Evolutionary conservation across 2,888 invertebrate species (phyloP), one percentile per base, ranked within the genome.

Genomic region (Stegana nigrithorax): DNA sequence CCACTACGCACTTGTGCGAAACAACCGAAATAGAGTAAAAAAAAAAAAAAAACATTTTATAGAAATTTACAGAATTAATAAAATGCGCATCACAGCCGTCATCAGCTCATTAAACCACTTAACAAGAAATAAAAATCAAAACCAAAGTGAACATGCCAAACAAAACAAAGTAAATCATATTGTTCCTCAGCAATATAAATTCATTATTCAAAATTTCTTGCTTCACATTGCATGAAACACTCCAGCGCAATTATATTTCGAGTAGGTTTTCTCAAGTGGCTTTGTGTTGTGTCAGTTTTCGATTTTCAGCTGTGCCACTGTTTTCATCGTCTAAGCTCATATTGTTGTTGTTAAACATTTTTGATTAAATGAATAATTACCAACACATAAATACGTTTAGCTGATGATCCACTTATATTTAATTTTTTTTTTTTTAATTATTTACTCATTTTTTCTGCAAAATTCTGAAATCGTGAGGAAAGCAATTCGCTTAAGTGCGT

Each of bases 221-320:
- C 19, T 45, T 45, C 17, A 19, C 19, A 8, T 47, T 23, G 47
- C 21, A 47, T n/a, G 47, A 47, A 23, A 21, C 62, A 71, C 73
- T 71, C 65, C 57, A 70, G 61, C 42, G 10, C 10, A 71, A 69
- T 67, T 70, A 68, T 70, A 74, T 70, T 71, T 68, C 65, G 69
- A 70, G 69, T 69, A 68, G 73, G 67, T 74, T 69, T 78, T 73
- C 23, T 72, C 50, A 69, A 75, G 75, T 72, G 68, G 39, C 57
- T 59, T 45, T 55, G n/a, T n/a, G n/a, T n/a, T n/a, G n/a, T 36
- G 64, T 27, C n/a, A 6, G 6, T 42, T 42, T 42, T 42, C 5
- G 2, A 8, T 25, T 26, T 25, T 26, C n/a, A 47, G n/a, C 25
- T 26, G 27, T 53, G 7, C 39, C 14, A 19, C n/a, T 27, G 23